Evolutionary conservation across 1,140 invertebrate species (phyloP).

Genomic region (Babylonia areolata): DNA sequence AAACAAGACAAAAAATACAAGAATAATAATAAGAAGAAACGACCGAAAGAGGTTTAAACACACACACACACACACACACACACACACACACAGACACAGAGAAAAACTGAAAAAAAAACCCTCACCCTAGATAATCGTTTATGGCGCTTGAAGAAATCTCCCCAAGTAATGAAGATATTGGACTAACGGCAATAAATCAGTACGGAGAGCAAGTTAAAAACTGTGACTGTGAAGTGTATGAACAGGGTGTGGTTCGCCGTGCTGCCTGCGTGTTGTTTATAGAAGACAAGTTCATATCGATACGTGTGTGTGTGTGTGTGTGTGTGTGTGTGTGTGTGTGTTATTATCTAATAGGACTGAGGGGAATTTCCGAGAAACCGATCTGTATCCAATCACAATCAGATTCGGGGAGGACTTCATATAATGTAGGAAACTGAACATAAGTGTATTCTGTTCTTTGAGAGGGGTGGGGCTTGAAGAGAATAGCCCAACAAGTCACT

Average conservation of each 20-base stretch:
- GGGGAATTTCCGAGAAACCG: too few species aligned
- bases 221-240: not conserved
- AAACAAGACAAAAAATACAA: not conserved
- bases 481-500: too few species aligned
- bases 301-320: not conserved
- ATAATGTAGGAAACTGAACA: too few species aligned
- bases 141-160: too few species aligned
- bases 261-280: not conserved
- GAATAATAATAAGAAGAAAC: not conserved
- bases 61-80: conserved; percentile 12
- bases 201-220: not conserved
- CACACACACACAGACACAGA: conserved; percentile 24
- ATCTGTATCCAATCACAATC: too few species aligned
- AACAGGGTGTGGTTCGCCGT: not conserved
- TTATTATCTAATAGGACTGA: too few species aligned
- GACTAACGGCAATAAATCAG: not conserved
- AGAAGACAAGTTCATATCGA: not conserved
- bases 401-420: too few species aligned
- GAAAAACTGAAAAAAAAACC: not conserved
- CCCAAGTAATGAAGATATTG: too few species aligned
- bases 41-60: not conserved
- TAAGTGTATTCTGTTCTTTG: too few species aligned
- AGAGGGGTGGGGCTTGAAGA: too few species aligned
- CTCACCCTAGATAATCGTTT: not conserved
- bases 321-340: conserved; percentile 25